phyloP scores from a whole-genome alignment of 1,140 invertebrate species.

The Calephelis virginiensis region DNA sequence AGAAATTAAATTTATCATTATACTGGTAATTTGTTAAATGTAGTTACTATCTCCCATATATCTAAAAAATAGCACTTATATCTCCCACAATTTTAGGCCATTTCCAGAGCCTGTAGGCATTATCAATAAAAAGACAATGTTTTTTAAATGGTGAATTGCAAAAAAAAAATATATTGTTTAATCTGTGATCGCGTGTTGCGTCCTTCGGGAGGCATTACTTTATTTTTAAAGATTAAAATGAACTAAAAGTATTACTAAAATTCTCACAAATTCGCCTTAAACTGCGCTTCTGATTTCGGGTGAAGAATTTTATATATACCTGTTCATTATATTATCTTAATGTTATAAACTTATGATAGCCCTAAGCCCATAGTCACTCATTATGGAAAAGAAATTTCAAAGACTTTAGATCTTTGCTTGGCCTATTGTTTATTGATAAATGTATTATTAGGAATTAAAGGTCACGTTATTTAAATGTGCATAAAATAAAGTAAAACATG shows the following conservation, averaged over 20 bases:
- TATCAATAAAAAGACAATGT: not conserved
- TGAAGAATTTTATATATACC: not conserved
- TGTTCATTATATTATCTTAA: not conserved
- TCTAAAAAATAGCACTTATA: too few relatives aligned
- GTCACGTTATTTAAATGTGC: not conserved
- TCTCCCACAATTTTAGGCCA: too few relatives aligned
- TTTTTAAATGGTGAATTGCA: not conserved
- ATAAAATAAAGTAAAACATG: conserved; percentile 31
- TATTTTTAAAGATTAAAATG: conserved; percentile 19
- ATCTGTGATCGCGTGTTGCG: conserved; percentile 66
- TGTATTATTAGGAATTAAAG: not conserved
- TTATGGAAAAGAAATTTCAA: conserved; percentile 62
- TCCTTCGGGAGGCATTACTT: conserved; percentile 41
- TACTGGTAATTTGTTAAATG: too few relatives aligned
- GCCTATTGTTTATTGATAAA: conserved; percentile 24
- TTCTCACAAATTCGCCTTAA: conserved; percentile 7
- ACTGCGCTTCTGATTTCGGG: not conserved
- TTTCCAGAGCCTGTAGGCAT: too few relatives aligned
- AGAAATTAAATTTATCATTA: too few relatives aligned
- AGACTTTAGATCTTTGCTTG: conserved; percentile 38
- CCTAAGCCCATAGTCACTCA: conserved; percentile 43
- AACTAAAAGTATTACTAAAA: conserved; percentile 7
- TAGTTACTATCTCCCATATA: too few relatives aligned
- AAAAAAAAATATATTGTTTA: conserved; percentile 25
- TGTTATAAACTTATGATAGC: conserved; percentile 14